These are phyloP conservation scores for Trididemnum nubilum DNA, from an alignment of 23 tunicate species.

Conservation along the genomic window DNA sequence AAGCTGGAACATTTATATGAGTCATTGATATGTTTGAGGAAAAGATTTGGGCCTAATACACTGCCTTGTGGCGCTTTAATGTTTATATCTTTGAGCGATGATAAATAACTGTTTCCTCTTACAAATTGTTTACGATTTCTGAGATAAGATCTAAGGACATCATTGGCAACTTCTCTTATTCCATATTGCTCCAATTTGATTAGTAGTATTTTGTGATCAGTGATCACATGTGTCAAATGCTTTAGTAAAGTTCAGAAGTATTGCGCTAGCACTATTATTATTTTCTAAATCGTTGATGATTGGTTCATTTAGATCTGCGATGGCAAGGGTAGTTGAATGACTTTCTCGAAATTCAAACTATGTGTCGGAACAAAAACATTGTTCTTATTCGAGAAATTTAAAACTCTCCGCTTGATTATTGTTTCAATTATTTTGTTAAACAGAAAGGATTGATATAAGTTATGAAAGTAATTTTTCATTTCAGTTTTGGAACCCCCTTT, in stretches of 20 bases:
- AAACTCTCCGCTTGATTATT: slow-evolving; percentile 1
- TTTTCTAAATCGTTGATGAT: background rate
- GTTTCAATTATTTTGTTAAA: slow-evolving; percentile 29
- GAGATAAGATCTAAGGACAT: slow-evolving; percentile 15
- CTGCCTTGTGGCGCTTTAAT: slow-evolving; percentile 24
- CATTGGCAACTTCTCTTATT: background rate
- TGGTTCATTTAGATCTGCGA: background rate
- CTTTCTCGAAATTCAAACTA: slow-evolving; percentile 30
- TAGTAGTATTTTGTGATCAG: slow-evolving; percentile 14
- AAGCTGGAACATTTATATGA: background rate
- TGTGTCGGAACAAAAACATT: slow-evolving; percentile 5
- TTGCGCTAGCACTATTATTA: background rate
- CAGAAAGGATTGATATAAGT: slow-evolving; percentile 12
- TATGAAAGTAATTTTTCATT: slow-evolving; percentile 22
- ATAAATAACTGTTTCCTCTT: background rate
- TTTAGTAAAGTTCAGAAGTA: slow-evolving; percentile 18
- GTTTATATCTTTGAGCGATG: background rate
- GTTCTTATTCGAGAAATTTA: background rate
- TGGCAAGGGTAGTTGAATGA: slow-evolving; percentile 18
- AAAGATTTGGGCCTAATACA: slow-evolving; percentile 17
- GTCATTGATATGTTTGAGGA: slow-evolving; percentile 32
- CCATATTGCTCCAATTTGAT: slow-evolving; percentile 28
- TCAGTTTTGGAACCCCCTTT: background rate
- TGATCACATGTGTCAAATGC: slow-evolving; percentile 39
- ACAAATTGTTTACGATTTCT: slow-evolving; percentile 17